Evolutionary conservation across 2,888 invertebrate genomes (phyloP), one percentile per base, ranked within the genome.

Genomic region (Taphrorychus bicolor): DNA sequence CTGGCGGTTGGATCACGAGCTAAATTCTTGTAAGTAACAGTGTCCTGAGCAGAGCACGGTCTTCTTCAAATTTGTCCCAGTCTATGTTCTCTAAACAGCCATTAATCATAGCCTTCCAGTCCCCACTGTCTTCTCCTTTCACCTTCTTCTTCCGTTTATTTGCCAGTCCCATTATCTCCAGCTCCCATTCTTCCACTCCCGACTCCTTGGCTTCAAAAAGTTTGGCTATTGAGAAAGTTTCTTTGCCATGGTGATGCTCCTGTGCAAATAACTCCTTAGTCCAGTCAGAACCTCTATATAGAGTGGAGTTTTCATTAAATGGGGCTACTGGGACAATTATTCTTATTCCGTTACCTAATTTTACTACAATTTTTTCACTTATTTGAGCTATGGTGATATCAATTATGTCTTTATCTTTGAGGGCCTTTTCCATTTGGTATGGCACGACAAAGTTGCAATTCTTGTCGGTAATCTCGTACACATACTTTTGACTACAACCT

Each of bases 321-420:
- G 76, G 76, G n/a, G 80, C 80, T 5, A 81, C 32, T 11, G 90
- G 90, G 77, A 91, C 85, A 0, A 90, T 89, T 7, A 92, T 87
- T 80, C 87, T 88, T 59, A 87, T 85, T 2, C 91, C 91, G 73
- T 89, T 87, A 75, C 87, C 87, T 73, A 89, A 84, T 81, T 90
- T 88, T 21, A 91, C 84, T 4, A 91, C 82, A 70, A 91, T 87
- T 62, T 89, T 90, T 77, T 91, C 91, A 65, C 89, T 88, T 76
- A 91, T 88, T 76, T 90, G 89, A 5, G 91, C 91, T 40, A 92
- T 83, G 87, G 90, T 89, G 3, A 92, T 88, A 75, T 91, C 91
- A 70, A 88, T 85, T 45, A 92, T 89, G 73, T 91, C 91, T 72
- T 90, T 91, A 74, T 91, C 91, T 48, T 91, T 85, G 56, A 92